A percentile compares a stretch with the other conserved stretches of the same genome.
Evolutionary conservation across 2,888 invertebrate species (phyloP).

Genomic region (Limnephilus rhombicus): DNA sequence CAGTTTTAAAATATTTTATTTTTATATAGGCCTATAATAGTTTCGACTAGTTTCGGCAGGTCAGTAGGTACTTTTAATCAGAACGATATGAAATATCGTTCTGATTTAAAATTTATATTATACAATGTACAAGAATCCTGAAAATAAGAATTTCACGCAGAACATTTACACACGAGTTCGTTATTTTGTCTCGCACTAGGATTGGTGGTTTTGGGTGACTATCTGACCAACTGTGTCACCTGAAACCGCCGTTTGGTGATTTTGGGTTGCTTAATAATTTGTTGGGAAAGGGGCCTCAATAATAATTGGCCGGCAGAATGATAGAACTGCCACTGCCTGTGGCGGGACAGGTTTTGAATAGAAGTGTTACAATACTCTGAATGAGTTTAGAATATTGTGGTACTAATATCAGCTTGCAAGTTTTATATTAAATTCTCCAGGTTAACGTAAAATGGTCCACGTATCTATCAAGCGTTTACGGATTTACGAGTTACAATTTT

Average conservation of each 20-base stretch:
- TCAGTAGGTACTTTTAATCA: neutral
- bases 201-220: neutral
- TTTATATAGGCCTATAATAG: neutral
- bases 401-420: neutral
- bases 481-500: neutral
- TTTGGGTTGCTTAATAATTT: neutral
- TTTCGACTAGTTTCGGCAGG: neutral
- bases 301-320: neutral
- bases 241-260: neutral
- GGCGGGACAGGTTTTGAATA: slow-evolving; percentile 15
- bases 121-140: neutral
- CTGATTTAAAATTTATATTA: too few species aligned
- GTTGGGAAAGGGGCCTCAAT: neutral
- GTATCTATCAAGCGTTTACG: neutral
- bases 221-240: neutral
- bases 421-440: neutral
- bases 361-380: slow-evolving; percentile 20
- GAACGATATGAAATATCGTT: too few species aligned
- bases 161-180: neutral
- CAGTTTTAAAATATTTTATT: neutral
- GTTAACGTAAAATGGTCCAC: neutral
- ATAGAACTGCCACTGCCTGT: neutral
- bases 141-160: neutral
- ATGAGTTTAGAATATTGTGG: neutral
- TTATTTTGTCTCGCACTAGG: neutral